These are phyloP conservation scores for Pteronotus mesoamericanus DNA, from an alignment of 2,797 vertebrate genomes.

Conservation along the genomic window DNA sequence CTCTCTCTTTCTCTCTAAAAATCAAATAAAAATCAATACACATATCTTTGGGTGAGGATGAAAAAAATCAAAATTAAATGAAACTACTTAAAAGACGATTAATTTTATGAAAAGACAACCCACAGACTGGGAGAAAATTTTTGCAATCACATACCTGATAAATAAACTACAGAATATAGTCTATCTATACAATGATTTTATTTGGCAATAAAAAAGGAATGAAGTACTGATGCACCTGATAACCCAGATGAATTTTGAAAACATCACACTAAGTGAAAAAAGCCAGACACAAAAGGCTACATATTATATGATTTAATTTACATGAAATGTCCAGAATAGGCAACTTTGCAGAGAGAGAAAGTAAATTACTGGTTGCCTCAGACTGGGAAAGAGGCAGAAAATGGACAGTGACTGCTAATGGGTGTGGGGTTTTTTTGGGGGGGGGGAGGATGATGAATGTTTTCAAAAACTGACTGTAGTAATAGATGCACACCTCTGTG, in stretches of 20 bases:
- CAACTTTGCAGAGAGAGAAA: neutral
- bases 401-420: neutral
- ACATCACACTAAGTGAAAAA: neutral
- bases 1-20: neutral
- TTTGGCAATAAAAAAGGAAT: neutral
- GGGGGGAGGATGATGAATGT: neutral
- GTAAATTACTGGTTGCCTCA: neutral
- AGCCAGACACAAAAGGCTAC: neutral
- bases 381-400: neutral
- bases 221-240: neutral
- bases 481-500: neutral
- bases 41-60: neutral
- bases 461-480: neutral
- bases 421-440: neutral
- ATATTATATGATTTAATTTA: neutral
- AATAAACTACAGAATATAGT: neutral
- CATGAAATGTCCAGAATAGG: neutral
- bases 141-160: neutral
- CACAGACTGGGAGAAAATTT: neutral
- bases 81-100: neutral
- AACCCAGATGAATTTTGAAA: neutral
- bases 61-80: neutral
- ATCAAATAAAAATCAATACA: too few relatives aligned
- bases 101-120: neutral
- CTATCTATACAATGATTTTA: neutral